Conservation (phyloP, 2,113 vertebrate species). For the Formicarius rufipectus region DNA sequence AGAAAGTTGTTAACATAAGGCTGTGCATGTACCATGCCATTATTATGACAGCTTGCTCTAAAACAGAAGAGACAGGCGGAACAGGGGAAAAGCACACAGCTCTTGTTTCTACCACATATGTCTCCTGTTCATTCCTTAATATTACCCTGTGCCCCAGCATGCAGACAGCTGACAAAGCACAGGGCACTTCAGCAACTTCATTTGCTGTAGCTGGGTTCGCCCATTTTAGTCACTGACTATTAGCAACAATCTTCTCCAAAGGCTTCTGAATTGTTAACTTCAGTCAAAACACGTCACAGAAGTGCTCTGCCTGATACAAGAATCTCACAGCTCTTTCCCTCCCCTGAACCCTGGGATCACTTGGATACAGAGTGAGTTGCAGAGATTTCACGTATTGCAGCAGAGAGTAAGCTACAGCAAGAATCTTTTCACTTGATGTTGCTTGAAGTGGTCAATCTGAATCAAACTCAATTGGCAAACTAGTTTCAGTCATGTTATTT, state of each 20-base stretch:
- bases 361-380: not conserved
- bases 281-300: not conserved
- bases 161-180: not conserved
- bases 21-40: constrained; percentile 66
- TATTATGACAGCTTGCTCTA: constrained; percentile 72
- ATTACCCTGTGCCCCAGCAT: not conserved
- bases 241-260: not conserved
- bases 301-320: not conserved
- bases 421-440: not conserved
- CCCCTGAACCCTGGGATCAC: not conserved
- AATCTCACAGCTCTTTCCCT: not conserved
- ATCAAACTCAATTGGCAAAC: not conserved
- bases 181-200: not conserved
- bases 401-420: not conserved
- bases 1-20: constrained; percentile 74
- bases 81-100: not conserved
- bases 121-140: not conserved
- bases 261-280: not conserved
- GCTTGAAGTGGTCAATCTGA: not conserved
- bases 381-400: not conserved
- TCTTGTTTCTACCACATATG: not conserved
- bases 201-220: not conserved
- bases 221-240: not conserved
- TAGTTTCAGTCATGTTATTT: not conserved
- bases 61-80: constrained; percentile 61